Evolutionary conservation across 2,113 vertebrate genomes (phyloP).

Genomic region (Saguinus imperator): DNA sequence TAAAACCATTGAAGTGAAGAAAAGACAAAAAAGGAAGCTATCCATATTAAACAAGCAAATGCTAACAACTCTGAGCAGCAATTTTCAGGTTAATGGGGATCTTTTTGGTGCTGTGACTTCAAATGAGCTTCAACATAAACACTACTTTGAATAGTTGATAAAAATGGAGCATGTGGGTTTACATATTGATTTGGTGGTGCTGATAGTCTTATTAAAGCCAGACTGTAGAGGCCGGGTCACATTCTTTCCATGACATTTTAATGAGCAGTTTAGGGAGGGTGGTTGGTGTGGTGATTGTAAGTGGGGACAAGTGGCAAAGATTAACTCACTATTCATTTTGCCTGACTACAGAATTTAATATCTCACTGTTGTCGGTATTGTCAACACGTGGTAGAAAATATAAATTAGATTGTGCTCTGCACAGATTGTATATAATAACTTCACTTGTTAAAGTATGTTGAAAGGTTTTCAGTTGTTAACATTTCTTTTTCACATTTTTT

Average conservation of each 20-base stretch:
- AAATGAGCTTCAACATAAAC: conserved; percentile 32
- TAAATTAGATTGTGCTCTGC: not conserved
- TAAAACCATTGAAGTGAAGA: not conserved
- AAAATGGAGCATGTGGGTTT: not conserved
- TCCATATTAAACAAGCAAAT: not conserved
- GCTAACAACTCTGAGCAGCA: not conserved
- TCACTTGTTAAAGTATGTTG: not conserved
- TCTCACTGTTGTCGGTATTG: conserved; percentile 35
- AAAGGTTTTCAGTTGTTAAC: not conserved
- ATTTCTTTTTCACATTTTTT: not conserved
- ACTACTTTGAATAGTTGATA: not conserved
- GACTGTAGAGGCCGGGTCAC: conserved; percentile 45
- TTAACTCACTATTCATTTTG: conserved; percentile 61
- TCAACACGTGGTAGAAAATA: conserved; percentile 28
- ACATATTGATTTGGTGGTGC: conserved; percentile 35
- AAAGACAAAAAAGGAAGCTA: not conserved
- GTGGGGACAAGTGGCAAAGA: conserved; percentile 69
- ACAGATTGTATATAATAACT: not conserved
- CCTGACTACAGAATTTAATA: conserved; percentile 49
- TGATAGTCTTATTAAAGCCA: not conserved
- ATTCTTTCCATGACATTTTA: conserved; percentile 72
- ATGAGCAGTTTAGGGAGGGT: conserved; percentile 70
- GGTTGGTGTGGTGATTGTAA: conserved; percentile 53
- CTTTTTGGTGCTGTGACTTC: not conserved
- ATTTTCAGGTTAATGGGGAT: not conserved